phyloP scores from a whole-genome alignment of 2,797 vertebrate genomes.

The Neosilurus hyrtlii region DNA sequence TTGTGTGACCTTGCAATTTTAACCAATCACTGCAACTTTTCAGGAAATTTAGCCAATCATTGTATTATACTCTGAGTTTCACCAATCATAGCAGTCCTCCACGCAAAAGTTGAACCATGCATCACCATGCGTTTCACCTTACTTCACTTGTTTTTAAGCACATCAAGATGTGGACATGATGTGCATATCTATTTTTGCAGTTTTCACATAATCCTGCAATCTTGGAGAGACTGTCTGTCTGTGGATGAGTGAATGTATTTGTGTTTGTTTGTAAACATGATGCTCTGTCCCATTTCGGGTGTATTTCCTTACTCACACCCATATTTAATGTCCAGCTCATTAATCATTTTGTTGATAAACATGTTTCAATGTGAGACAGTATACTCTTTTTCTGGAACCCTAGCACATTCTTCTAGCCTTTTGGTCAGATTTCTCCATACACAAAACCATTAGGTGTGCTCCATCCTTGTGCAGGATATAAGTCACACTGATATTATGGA shows the following conservation, averaged over 20 bases:
- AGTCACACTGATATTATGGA: not conserved
- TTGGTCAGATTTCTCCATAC: not conserved
- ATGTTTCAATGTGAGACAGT: not conserved
- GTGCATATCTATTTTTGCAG: too few relatives aligned
- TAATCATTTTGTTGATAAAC: not conserved
- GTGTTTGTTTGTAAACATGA: not conserved
- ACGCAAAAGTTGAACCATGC: too few relatives aligned
- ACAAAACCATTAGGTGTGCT: not conserved
- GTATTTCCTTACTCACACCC: not conserved
- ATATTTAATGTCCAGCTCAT: not conserved
- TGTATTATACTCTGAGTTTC: too few relatives aligned
- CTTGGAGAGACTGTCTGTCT: too few relatives aligned
- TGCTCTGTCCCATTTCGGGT: not conserved
- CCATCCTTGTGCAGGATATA: not conserved
- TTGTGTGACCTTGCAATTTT: too few relatives aligned
- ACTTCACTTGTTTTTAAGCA: too few relatives aligned
- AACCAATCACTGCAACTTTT: too few relatives aligned
- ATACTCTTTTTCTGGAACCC: not conserved
- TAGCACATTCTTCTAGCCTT: not conserved
- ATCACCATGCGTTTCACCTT: too few relatives aligned
- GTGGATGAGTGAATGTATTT: not conserved
- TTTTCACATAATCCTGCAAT: too few relatives aligned
- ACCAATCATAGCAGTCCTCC: too few relatives aligned
- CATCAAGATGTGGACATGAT: too few relatives aligned
- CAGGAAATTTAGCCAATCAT: too few relatives aligned